Percentiles rank a stretch among this genome's conserved stretches.
Conservation (phyloP, 92 coral and sea anemone genomes). For the Epizoanthus stellaris region DNA sequence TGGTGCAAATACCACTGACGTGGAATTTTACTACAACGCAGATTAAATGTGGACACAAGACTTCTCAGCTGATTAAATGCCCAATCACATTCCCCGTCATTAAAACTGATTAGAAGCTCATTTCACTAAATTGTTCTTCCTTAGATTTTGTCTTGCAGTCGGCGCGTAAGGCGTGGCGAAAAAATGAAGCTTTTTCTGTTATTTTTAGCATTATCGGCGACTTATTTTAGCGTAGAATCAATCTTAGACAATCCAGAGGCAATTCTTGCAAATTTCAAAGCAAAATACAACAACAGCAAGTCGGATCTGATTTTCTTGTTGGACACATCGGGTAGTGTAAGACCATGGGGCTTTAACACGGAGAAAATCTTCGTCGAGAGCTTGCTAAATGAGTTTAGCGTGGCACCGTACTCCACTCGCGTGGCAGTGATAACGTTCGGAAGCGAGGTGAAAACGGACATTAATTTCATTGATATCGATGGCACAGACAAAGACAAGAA, state of each 20-base stretch:
- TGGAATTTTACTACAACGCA: conserved; percentile 5
- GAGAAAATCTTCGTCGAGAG: conserved; percentile 90
- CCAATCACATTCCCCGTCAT: not conserved
- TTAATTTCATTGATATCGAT: conserved; percentile 88
- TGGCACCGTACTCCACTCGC: conserved; percentile 92
- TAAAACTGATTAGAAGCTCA: conserved; percentile 3
- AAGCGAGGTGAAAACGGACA: conserved; percentile 65
- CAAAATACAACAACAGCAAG: conserved; percentile 86
- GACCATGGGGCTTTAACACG: conserved; percentile 69
- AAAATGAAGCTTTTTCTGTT: conserved; percentile 31
- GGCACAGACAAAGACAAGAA: conserved; percentile 68
- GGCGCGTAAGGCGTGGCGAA: not conserved
- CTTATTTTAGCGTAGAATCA: conserved; percentile 25
- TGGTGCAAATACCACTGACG: not conserved
- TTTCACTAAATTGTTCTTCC: not conserved
- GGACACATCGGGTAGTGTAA: conserved; percentile 96
- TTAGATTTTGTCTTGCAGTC: not conserved
- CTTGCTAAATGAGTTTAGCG: conserved; percentile 88
- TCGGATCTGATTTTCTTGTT: conserved; percentile 86
- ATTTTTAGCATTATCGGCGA: not conserved
- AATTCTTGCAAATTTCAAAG: conserved; percentile 71
- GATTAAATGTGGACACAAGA: conserved; percentile 3
- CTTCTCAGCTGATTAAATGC: conserved; percentile 17
- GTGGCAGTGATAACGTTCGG: conserved; percentile 91
- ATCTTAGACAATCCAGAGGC: conserved; percentile 63